Evolutionary conservation across 2,113 vertebrate genomes (phyloP), one percentile per base, ranked within the genome.

Genomic region (Boleophthalmus pectinirostris): DNA sequence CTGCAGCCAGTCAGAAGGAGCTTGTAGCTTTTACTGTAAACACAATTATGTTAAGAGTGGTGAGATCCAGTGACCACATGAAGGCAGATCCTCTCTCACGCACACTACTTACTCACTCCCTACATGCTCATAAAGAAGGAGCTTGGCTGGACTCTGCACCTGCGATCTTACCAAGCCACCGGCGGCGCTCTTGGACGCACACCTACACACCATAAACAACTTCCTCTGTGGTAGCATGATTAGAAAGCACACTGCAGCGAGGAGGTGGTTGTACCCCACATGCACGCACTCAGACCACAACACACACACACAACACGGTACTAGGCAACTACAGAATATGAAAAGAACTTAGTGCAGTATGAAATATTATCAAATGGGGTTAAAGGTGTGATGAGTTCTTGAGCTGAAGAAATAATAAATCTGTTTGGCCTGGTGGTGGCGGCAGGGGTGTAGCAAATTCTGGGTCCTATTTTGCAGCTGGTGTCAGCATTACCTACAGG

Each of bases 21-120:
- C 86, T 82, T 85, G 84, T 74, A 85, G 82, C 51, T 83, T 88
- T 91, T 91, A 85, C 90, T 83, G 82, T 89, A 87, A 91, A 92
- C 89, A 86, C 90, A 91, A 85, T 88, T 90, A 89, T 85, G 86
- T 77, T 81, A 85, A 91, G 78, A 78, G 77, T 81, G 82, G 81
- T 77, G 76, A 80, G 79, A 89, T 79, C 66, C 85, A 85, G 82
- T 51, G 72, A 89, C 90, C 91, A 88, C 90, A 91, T 88, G 78
- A 92, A 92, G 83, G 78, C 70, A 76, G 75, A 69, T 66, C 13
- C 57, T 58, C 82, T 86, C 85, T 87, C 84, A 90, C 81, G 82
- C 88, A 91, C 83, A 89, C 74, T 61, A 53, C 85, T 85, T 81
- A 90, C 80, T 82, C 68, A 85, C 73, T 81, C 78, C 74, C 77